Conservation (phyloP, 2,888 invertebrate species). For the Anthrax anthrax region DNA sequence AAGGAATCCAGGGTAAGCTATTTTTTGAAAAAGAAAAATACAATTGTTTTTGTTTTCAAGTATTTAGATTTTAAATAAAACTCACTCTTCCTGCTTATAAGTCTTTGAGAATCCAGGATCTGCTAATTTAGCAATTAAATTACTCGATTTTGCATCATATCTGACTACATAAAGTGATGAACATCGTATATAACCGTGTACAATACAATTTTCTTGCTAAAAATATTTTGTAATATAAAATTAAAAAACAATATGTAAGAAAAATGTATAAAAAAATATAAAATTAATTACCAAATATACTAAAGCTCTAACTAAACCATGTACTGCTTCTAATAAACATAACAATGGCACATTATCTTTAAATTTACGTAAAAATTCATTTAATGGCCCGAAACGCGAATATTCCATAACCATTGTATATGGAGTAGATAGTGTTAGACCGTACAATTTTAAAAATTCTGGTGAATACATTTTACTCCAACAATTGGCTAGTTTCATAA, state of each 20-base stretch:
- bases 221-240: constrained; percentile 7
- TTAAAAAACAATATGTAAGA: neutral
- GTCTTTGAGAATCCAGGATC: constrained; percentile 62
- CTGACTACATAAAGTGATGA: constrained; percentile 64
- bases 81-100: constrained; percentile 51
- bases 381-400: constrained; percentile 62
- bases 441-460: constrained; percentile 62
- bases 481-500: constrained; percentile 58
- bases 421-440: constrained; percentile 59
- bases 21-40: constrained; percentile 8
- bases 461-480: constrained; percentile 68
- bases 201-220: constrained; percentile 60
- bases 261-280: neutral
- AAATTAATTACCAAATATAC: constrained; percentile 67
- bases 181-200: constrained; percentile 76
- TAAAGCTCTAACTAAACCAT: constrained; percentile 67
- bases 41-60: neutral
- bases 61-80: constrained; percentile 3
- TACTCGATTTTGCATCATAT: constrained; percentile 45
- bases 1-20: constrained; percentile 82
- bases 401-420: constrained; percentile 73
- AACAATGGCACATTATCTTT: constrained; percentile 42
- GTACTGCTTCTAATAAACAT: constrained; percentile 69
- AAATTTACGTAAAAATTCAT: constrained; percentile 37
- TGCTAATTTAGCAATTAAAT: constrained; percentile 62